Evolutionary conservation across 2,888 invertebrate species (phyloP).

Genomic region (Sialis fuliginosa): DNA sequence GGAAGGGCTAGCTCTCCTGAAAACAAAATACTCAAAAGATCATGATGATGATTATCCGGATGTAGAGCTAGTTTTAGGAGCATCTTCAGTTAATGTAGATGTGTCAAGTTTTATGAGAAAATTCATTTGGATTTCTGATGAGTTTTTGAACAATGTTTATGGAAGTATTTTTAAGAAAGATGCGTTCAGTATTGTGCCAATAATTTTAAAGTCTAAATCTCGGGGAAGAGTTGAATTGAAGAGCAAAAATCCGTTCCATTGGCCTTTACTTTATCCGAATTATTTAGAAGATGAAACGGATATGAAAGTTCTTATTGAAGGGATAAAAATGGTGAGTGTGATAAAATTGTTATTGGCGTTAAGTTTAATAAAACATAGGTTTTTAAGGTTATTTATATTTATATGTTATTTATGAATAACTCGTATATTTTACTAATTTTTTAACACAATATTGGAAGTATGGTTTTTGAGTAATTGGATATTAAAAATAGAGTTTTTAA

Average conservation of each 20-base stretch:
- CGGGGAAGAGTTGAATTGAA: slow-evolving; percentile 52
- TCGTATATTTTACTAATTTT: too few relatives aligned
- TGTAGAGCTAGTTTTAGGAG: slow-evolving; percentile 63
- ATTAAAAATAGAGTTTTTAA: too few relatives aligned
- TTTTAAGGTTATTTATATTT: too few relatives aligned
- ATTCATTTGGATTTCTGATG: slow-evolving; percentile 43
- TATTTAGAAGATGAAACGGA: slow-evolving; percentile 61
- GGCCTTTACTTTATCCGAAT: slow-evolving; percentile 66
- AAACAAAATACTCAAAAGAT: slow-evolving; percentile 36
- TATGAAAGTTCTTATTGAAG: slow-evolving; percentile 52
- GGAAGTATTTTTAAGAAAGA: slow-evolving; percentile 30
- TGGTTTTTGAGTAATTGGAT: too few relatives aligned
- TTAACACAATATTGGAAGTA: too few relatives aligned
- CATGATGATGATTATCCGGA: slow-evolving; percentile 43
- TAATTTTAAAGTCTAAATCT: slow-evolving; percentile 57
- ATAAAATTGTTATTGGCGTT: too few relatives aligned
- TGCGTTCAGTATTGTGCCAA: slow-evolving; percentile 53
- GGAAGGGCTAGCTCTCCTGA: slow-evolving; percentile 55
- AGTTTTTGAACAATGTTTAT: slow-evolving; percentile 38
- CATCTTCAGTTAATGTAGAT: slow-evolving; percentile 60
- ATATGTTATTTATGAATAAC: too few relatives aligned
- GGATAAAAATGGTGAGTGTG: slow-evolving; percentile 44
- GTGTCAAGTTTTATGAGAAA: slow-evolving; percentile 44
- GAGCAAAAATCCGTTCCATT: slow-evolving; percentile 51
- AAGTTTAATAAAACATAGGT: too few relatives aligned